A percentile compares a stretch with the other conserved stretches of the same genome.
These are phyloP conservation scores for Palythoa grandis DNA, from an alignment of 92 coral and sea anemone species.

Conservation along the genomic window DNA sequence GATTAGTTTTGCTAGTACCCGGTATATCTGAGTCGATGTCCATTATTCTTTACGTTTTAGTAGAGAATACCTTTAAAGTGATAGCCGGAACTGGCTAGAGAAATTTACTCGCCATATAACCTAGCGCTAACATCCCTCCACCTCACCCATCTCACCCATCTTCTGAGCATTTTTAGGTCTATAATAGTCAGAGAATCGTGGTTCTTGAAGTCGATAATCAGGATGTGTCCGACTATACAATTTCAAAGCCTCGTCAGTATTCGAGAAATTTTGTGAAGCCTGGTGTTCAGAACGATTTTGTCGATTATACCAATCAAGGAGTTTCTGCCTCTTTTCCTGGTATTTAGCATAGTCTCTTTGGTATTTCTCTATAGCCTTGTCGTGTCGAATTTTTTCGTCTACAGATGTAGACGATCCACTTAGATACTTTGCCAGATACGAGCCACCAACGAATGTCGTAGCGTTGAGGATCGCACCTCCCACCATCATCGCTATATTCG, in stretches of 20 bases:
- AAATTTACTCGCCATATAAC: not conserved
- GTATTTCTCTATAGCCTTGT: conserved; percentile 61
- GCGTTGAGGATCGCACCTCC: conserved; percentile 67
- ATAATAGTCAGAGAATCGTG: conserved; percentile 43
- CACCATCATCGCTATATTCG: conserved; percentile 56
- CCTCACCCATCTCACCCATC: conserved; percentile 51
- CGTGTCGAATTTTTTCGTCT: conserved; percentile 55
- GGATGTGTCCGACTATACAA: conserved; percentile 44
- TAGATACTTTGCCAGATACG: conserved; percentile 52
- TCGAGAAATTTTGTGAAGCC: not conserved
- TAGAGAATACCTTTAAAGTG: no score
- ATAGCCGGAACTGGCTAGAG: no score
- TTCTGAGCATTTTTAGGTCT: conserved; percentile 15
- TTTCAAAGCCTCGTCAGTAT: conserved; percentile 51
- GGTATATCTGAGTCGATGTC: no score
- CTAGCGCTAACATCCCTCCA: conserved; percentile 22
- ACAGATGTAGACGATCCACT: not conserved
- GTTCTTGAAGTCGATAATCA: no score
- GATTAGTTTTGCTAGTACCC: no score
- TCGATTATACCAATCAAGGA: conserved; percentile 51
- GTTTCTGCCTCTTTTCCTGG: conserved; percentile 30
- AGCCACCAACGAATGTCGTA: conserved; percentile 54
- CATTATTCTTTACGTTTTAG: not conserved
- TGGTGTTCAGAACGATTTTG: no score
- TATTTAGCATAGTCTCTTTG: conserved; percentile 50